Evolutionary conservation across 2,113 vertebrate species (phyloP).

Genomic region (Tachysurus fulvidraco): DNA sequence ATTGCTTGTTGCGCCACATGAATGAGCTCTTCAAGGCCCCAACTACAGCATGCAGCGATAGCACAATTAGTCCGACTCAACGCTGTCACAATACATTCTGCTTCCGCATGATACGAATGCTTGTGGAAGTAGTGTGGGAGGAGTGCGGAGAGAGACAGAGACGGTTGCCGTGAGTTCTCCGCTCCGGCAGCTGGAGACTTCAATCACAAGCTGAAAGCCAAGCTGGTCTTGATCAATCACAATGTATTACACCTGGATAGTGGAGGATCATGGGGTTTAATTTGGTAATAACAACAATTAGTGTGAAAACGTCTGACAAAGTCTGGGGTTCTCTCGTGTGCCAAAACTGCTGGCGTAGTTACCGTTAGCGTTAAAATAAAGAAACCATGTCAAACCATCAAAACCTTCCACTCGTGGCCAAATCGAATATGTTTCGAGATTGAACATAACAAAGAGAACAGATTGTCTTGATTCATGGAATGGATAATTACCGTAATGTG

Average conservation of each 20-base stretch:
- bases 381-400: neutral
- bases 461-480: neutral
- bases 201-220: conserved; percentile 50
- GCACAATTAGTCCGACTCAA: conserved; percentile 51
- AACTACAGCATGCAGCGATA: conserved; percentile 42
- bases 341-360: neutral
- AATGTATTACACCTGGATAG: conserved; percentile 37
- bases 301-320: conserved; percentile 28
- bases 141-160: neutral
- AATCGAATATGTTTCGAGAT: neutral
- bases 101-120: conserved; percentile 27
- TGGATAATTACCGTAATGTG: conserved; percentile 19
- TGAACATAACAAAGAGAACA: neutral
- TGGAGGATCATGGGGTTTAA: conserved; percentile 46
- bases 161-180: conserved; percentile 6
- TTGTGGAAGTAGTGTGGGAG: conserved; percentile 31
- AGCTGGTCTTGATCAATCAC: conserved; percentile 48
- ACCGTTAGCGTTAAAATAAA: conserved; percentile 22
- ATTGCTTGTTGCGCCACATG: conserved; percentile 53
- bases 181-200: conserved; percentile 42
- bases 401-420: neutral
- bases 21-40: conserved; percentile 46
- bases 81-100: conserved; percentile 44
- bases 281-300: conserved; percentile 45
- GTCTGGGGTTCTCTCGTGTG: conserved; percentile 4